Evolutionary conservation across 2,888 invertebrate genomes (phyloP).

Genomic region (Andrena hattorfiana): DNA sequence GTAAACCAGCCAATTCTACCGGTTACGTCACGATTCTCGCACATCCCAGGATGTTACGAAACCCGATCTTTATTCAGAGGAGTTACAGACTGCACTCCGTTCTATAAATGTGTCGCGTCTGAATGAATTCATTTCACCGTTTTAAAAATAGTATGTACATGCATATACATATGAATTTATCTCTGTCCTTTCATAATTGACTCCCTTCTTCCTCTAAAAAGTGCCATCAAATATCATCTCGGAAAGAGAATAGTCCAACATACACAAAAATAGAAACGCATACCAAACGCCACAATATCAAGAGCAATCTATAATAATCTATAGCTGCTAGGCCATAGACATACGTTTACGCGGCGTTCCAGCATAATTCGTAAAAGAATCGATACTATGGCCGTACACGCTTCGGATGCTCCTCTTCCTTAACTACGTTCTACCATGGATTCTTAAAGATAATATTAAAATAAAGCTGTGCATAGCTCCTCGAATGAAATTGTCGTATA

Average conservation of each 20-base stretch:
- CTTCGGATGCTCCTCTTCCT: slow-evolving; percentile 22
- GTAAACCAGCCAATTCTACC: slow-evolving; percentile 31
- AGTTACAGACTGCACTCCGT: slow-evolving; percentile 33
- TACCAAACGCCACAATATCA: slow-evolving; percentile 41
- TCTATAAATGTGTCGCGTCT: slow-evolving; percentile 20
- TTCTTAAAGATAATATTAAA: slow-evolving; percentile 75
- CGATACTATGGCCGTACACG: neutral
- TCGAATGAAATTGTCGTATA: slow-evolving; percentile 71
- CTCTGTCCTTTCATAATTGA: slow-evolving; percentile 20
- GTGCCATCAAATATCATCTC: slow-evolving; percentile 15
- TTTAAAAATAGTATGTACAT: slow-evolving; percentile 76
- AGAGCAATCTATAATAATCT: slow-evolving; percentile 10
- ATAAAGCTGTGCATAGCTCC: slow-evolving; percentile 73
- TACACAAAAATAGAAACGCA: slow-evolving; percentile 37
- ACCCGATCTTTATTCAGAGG: slow-evolving; percentile 25
- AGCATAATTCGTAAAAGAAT: slow-evolving; percentile 30
- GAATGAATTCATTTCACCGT: slow-evolving; percentile 29
- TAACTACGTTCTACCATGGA: slow-evolving; percentile 68
- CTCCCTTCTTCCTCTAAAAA: slow-evolving; percentile 11
- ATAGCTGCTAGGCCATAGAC: too few species aligned
- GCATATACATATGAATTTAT: slow-evolving; percentile 73
- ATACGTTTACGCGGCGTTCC: slow-evolving; percentile 14
- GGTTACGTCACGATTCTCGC: slow-evolving; percentile 21
- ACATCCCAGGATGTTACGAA: slow-evolving; percentile 18
- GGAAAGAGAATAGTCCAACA: slow-evolving; percentile 43